phyloP scores from a whole-genome alignment of 2,888 invertebrate species.

The Capitulum mitella region DNA sequence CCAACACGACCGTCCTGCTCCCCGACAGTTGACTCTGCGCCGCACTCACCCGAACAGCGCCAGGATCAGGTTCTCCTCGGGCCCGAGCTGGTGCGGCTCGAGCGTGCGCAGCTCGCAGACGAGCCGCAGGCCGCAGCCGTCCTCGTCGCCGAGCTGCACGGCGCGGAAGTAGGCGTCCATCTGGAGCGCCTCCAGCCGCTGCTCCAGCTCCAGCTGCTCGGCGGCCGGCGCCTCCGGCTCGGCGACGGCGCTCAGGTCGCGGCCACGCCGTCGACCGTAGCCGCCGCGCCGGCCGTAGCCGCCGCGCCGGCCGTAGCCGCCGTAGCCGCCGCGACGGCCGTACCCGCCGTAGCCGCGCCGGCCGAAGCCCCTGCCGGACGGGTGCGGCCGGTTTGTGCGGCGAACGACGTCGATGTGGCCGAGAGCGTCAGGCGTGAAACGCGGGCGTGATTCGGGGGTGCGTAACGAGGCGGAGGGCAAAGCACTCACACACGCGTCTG shows the following conservation, averaged over 20 bases:
- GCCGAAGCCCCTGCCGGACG: not conserved
- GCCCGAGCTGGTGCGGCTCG: not conserved
- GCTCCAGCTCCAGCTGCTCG: not conserved
- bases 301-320: not conserved
- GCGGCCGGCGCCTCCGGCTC: not conserved
- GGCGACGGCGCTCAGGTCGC: not conserved
- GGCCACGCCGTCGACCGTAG: not conserved
- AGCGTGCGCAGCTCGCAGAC: not conserved
- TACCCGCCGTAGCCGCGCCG: not conserved
- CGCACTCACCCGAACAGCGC: constrained; percentile 12
- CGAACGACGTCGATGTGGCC: no score
- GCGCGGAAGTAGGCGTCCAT: constrained; percentile 13
- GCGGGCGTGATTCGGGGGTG: no score
- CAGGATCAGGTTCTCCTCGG: constrained; percentile 5
- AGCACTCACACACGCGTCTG: no score
- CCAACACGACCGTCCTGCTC: no score
- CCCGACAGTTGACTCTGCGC: no score
- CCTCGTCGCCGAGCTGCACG: not conserved
- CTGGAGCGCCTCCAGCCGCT: not conserved
- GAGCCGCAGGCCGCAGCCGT: not conserved
- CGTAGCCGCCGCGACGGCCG: not conserved
- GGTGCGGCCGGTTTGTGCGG: no score
- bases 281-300: not conserved
- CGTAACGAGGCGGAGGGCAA: no score
- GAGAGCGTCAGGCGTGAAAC: no score